Evolutionary conservation across 2,797 vertebrate genomes (phyloP).

Genomic region (Melanotaenia maccullochi): DNA sequence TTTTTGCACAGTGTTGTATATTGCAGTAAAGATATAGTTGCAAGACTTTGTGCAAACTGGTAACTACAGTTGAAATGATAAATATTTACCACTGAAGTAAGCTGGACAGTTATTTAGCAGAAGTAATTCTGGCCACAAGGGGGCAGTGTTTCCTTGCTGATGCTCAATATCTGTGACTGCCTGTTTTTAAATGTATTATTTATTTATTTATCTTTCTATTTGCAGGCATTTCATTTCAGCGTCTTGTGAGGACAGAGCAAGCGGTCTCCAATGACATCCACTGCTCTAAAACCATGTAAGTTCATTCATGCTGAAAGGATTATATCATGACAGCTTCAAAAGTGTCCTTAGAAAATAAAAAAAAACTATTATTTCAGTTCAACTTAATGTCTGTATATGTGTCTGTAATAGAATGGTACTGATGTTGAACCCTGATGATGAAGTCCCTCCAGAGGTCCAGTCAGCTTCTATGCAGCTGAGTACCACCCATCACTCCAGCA

Average conservation of each 20-base stretch:
- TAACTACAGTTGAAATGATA: no score
- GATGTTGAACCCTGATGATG: constrained; percentile 83
- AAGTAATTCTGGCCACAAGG: constrained; percentile 4
- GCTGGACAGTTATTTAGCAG: no score
- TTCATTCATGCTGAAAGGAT: constrained; percentile 4
- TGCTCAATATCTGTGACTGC: not conserved
- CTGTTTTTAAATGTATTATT: not conserved
- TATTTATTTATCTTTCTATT: no score
- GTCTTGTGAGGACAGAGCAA: constrained; percentile 88
- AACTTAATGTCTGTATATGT: not conserved
- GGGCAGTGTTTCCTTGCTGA: not conserved
- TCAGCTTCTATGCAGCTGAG: constrained; percentile 84
- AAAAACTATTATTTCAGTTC: not conserved
- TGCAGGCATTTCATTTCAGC: constrained; percentile 89
- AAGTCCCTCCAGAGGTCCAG: constrained; percentile 85
- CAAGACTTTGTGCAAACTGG: no score
- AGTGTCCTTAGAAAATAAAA: no score
- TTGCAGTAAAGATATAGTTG: no score
- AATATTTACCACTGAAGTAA: no score
- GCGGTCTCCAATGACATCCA: constrained; percentile 74
- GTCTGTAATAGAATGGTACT: constrained; percentile 84
- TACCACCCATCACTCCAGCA: constrained; percentile 55
- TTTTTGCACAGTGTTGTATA: no score
- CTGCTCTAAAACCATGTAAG: constrained; percentile 87
- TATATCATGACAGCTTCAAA: not conserved